Evolutionary conservation across 2,797 vertebrate species (phyloP).

Genomic region (Orientallactaga sibirica): DNA sequence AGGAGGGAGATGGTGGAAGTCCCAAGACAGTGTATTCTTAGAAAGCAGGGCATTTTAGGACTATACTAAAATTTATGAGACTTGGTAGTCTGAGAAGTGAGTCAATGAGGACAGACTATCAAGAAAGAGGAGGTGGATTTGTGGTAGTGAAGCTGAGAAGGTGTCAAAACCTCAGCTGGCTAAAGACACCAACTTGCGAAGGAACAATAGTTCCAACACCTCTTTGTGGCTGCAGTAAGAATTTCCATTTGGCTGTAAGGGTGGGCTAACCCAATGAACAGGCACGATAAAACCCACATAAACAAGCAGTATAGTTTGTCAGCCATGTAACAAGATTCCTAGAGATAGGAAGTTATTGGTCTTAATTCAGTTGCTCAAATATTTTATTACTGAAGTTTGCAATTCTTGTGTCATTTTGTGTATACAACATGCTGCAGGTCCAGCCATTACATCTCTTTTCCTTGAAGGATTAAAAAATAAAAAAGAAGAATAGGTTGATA

Average conservation of each 20-base stretch:
- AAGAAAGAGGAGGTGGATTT: background rate
- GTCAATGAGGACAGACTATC: background rate
- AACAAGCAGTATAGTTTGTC: background rate
- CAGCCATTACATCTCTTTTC: background rate
- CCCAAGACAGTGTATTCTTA: background rate
- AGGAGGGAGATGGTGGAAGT: slow-evolving; percentile 1
- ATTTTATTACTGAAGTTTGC: slow-evolving; percentile 27
- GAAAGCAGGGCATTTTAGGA: background rate
- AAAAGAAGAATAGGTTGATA: too few species aligned
- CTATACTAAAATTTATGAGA: background rate
- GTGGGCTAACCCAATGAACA: background rate
- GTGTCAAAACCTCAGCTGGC: background rate
- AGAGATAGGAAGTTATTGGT: background rate
- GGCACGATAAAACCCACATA: background rate
- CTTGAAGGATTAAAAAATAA: background rate
- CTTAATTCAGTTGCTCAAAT: background rate
- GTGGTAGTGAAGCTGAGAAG: background rate
- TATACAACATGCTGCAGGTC: too few species aligned
- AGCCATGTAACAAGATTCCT: background rate
- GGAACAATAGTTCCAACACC: background rate
- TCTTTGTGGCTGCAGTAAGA: background rate
- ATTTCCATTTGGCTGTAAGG: background rate
- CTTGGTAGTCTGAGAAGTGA: background rate
- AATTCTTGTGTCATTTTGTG: background rate
- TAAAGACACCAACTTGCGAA: background rate